Conservation (phyloP, 1,140 invertebrate genomes). For the Drosophila tropicalis region DNA sequence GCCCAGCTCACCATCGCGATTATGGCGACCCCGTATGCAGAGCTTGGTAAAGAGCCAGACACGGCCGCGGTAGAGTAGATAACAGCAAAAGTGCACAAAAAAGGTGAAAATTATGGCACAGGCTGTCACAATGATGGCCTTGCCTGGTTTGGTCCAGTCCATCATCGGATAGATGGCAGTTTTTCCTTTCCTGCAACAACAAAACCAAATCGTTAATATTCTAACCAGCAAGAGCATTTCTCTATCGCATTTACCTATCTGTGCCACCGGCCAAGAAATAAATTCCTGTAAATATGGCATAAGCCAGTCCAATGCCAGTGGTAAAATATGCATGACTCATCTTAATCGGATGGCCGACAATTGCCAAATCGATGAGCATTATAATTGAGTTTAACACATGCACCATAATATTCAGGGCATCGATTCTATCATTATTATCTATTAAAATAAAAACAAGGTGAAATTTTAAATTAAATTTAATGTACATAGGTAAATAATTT, state of each 20-base stretch:
- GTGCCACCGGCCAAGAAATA: slow-evolving; percentile 88
- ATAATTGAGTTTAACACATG: slow-evolving; percentile 88
- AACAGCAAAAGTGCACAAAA: slow-evolving; percentile 83
- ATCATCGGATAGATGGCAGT: slow-evolving; percentile 86
- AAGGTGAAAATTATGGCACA: slow-evolving; percentile 85
- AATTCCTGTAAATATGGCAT: slow-evolving; percentile 86
- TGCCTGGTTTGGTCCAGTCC: slow-evolving; percentile 86
- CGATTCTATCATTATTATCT: slow-evolving; percentile 79
- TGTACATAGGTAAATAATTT: not conserved
- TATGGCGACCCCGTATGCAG: slow-evolving; percentile 75
- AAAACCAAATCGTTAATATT: not conserved
- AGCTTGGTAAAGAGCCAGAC: slow-evolving; percentile 82
- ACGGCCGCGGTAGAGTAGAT: slow-evolving; percentile 80
- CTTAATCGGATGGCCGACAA: slow-evolving; percentile 86
- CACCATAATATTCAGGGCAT: slow-evolving; percentile 86
- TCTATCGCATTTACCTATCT: slow-evolving; percentile 82
- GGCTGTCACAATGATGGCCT: slow-evolving; percentile 84
- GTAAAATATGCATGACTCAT: slow-evolving; percentile 87
- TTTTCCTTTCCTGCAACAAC: slow-evolving; percentile 82
- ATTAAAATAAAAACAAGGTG: slow-evolving; percentile 20
- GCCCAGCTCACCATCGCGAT: slow-evolving; percentile 78
- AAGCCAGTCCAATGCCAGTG: slow-evolving; percentile 84
- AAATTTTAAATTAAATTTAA: not conserved
- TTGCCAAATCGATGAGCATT: slow-evolving; percentile 87
- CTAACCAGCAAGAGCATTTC: not conserved